Conservation (phyloP, 2,888 invertebrate species). For the Balanococcus diminutus region DNA sequence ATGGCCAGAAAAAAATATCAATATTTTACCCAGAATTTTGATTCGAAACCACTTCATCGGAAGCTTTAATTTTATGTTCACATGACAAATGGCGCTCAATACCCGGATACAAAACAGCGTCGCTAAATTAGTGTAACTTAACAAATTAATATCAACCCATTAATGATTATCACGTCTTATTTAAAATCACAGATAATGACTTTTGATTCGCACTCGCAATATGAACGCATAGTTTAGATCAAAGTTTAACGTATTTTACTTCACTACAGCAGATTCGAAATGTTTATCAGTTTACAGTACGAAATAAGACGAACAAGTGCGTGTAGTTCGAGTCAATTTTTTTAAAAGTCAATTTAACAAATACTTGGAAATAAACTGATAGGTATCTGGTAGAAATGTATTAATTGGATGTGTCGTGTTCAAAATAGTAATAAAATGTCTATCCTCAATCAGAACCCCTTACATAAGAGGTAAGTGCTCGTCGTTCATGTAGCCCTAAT, state of each 20-base stretch:
- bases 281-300: background rate
- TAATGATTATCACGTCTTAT: background rate
- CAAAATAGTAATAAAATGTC: background rate
- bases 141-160: background rate
- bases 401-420: background rate
- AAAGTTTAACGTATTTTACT: slow-evolving; percentile 27
- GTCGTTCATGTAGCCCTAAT: no score
- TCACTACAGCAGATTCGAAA: background rate
- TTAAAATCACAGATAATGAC: slow-evolving; percentile 29
- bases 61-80: no score
- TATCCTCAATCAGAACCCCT: background rate
- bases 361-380: no score
- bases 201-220: slow-evolving; percentile 34
- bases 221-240: slow-evolving; percentile 27
- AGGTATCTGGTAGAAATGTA: no score
- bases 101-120: background rate
- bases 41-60: no score
- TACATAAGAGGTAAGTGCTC: background rate
- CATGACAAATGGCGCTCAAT: background rate
- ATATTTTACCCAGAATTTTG: no score
- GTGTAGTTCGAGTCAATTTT: background rate
- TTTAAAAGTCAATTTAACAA: background rate
- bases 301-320: background rate
- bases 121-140: background rate
- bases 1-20: background rate